Conservation (phyloP, 1,140 invertebrate species). For the Medauroidea extradentata region DNA sequence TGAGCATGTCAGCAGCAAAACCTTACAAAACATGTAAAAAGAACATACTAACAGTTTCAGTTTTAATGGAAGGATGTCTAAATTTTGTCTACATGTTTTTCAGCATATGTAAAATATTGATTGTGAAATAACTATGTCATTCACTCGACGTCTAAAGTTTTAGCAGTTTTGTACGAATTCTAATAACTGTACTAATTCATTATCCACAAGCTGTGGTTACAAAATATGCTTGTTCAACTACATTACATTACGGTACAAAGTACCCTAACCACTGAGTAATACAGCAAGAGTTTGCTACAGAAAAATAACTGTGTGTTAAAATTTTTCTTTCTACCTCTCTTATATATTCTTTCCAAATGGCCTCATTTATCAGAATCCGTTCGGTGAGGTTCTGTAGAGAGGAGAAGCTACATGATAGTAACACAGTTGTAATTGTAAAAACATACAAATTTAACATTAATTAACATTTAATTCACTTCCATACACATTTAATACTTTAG, state of each 20-base stretch:
- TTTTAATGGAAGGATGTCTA: too few relatives aligned
- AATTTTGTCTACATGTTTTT: too few relatives aligned
- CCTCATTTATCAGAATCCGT: constrained; percentile 88
- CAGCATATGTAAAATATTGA: too few relatives aligned
- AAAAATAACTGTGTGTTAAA: constrained; percentile 10
- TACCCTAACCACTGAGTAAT: too few relatives aligned
- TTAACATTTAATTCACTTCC: too few relatives aligned
- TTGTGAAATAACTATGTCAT: too few relatives aligned
- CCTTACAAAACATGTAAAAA: too few relatives aligned
- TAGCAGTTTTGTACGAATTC: too few relatives aligned
- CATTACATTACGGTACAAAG: too few relatives aligned
- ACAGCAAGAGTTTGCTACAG: background rate
- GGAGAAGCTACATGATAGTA: constrained; percentile 9
- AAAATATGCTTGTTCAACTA: background rate
- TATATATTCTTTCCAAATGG: constrained; percentile 83
- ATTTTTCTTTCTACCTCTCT: constrained; percentile 66
- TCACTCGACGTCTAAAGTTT: too few relatives aligned
- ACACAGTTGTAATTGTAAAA: background rate
- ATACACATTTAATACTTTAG: background rate
- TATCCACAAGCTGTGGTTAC: background rate
- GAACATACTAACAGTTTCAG: too few relatives aligned
- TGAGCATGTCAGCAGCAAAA: too few relatives aligned
- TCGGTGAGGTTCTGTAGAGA: constrained; percentile 85
- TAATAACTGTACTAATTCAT: background rate
- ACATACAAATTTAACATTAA: constrained; percentile 4